phyloP scores from a whole-genome alignment of 2,888 invertebrate genomes.

The Osmoderma eremita region DNA sequence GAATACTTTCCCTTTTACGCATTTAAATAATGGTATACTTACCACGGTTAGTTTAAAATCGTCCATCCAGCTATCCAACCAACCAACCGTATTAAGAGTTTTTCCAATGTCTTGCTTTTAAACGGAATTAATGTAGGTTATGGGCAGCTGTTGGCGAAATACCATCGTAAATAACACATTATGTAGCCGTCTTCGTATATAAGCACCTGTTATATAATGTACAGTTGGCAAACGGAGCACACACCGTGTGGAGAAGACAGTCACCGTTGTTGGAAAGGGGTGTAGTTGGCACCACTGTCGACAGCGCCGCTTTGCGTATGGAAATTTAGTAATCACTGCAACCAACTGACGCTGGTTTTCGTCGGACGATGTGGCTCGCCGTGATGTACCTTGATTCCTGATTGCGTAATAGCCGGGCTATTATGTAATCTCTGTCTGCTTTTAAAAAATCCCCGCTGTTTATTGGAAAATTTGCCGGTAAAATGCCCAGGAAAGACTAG shows the following conservation, averaged over 20 bases:
- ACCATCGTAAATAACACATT: conserved; percentile 26
- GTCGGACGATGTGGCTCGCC: neutral
- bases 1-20: conserved; percentile 14
- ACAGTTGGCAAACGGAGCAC: conserved; percentile 26
- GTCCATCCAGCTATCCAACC: neutral
- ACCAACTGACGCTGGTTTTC: conserved; percentile 18
- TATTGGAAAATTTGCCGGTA: conserved; percentile 27
- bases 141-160: conserved; percentile 36
- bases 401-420: conserved; percentile 18
- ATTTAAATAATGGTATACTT: neutral
- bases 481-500: conserved; percentile 6
- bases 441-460: conserved; percentile 22
- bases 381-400: conserved; percentile 22
- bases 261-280: neutral
- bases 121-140: conserved; percentile 34
- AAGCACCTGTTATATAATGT: conserved; percentile 34
- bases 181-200: conserved; percentile 16
- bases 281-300: conserved; percentile 9
- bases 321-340: conserved; percentile 28
- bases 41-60: neutral
- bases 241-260: neutral
- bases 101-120: conserved; percentile 11
- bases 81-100: too few relatives aligned
- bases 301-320: conserved; percentile 12
- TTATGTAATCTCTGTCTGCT: conserved; percentile 17